Conservation (phyloP, 2,888 invertebrate genomes). For the Leptinotarsa rubiginosa region DNA sequence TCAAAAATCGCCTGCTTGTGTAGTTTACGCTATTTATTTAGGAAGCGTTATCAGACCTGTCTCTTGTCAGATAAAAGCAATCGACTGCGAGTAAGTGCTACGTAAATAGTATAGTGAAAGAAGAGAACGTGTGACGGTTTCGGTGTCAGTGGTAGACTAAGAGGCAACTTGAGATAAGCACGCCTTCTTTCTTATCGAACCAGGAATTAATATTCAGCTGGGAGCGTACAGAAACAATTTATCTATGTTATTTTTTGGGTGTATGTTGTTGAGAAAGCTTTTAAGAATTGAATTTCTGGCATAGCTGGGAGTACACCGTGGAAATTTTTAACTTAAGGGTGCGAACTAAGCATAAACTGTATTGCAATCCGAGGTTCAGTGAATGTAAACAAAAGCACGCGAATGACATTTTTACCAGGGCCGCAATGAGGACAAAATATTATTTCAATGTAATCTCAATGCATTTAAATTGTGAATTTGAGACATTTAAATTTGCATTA, state of each 20-base stretch:
- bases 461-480: no score
- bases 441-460: no score
- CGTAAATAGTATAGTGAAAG: conserved; percentile 45
- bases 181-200: conserved; percentile 3
- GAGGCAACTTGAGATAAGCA: conserved; percentile 29
- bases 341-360: no score
- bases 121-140: conserved; percentile 32
- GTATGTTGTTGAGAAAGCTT: neutral
- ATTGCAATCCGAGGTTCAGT: no score
- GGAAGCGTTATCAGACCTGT: conserved; percentile 43
- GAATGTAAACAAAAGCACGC: no score
- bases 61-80: conserved; percentile 43
- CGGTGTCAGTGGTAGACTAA: conserved; percentile 32
- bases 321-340: no score
- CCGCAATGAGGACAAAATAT: no score
- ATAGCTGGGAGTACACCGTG: neutral
- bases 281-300: neutral
- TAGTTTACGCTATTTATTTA: conserved; percentile 40
- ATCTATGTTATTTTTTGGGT: neutral
- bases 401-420: no score
- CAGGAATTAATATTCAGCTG: conserved; percentile 9
- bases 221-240: neutral
- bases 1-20: conserved; percentile 24
- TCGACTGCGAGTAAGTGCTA: conserved; percentile 39
- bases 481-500: no score